These are phyloP conservation scores for Peromyscus maniculatus DNA, from an alignment of 2,113 vertebrate genomes.

Conservation along the genomic window DNA sequence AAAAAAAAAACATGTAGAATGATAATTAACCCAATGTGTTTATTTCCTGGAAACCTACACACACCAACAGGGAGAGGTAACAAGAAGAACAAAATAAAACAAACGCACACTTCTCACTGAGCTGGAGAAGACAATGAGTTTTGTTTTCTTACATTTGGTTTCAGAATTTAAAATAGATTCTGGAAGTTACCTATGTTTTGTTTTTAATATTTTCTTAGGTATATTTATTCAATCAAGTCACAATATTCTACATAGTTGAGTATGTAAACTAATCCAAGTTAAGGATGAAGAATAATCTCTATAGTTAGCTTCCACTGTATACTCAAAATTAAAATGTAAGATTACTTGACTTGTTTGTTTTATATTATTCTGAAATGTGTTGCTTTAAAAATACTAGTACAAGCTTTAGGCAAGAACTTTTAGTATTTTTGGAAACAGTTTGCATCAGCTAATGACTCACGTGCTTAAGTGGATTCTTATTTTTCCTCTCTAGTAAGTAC, in stretches of 20 bases:
- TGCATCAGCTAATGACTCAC: conserved; percentile 31
- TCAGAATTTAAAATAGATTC: background rate
- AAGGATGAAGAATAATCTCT: background rate
- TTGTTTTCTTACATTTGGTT: background rate
- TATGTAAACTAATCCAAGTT: background rate
- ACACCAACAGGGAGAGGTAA: background rate
- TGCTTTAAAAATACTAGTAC: conserved; percentile 52
- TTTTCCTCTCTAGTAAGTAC: conserved; percentile 22
- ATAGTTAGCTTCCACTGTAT: background rate
- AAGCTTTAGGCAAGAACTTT: conserved; percentile 56
- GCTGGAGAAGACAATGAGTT: background rate
- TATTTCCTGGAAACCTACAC: background rate
- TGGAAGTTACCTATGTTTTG: conserved; percentile 12
- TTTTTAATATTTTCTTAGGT: conserved; percentile 33
- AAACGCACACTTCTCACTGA: background rate
- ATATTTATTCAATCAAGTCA: conserved; percentile 1
- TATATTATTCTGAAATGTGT: conserved; percentile 27
- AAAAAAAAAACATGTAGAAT: background rate
- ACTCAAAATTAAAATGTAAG: conserved; percentile 31
- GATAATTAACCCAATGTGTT: background rate
- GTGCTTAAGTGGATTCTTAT: conserved; percentile 5
- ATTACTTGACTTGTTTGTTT: conserved; percentile 14
- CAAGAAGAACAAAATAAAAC: too few species aligned
- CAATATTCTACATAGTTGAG: background rate
- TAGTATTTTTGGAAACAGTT: conserved; percentile 40